A percentile compares a stretch with the other conserved stretches of the same genome.
These are phyloP conservation scores for Podotricha telesiphe DNA, from an alignment of 2,888 invertebrate genomes.

Conservation along the genomic window DNA sequence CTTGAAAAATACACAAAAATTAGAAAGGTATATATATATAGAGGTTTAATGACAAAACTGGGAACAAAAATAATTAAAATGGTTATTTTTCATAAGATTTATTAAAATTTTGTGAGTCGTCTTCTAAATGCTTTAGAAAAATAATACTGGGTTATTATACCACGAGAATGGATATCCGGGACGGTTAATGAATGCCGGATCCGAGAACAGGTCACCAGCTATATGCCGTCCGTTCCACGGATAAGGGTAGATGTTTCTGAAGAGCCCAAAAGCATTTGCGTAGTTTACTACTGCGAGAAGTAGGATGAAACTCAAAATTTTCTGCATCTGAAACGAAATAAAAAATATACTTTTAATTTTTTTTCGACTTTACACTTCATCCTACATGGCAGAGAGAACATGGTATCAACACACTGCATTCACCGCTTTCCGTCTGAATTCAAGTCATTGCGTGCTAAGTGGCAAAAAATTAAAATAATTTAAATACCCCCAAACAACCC, in stretches of 20 bases:
- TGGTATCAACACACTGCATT: too few relatives aligned
- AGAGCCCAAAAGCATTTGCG: neutral
- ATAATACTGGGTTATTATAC: neutral
- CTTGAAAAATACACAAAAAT: too few relatives aligned
- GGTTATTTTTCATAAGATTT: neutral
- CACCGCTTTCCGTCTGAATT: too few relatives aligned
- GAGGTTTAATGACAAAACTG: neutral
- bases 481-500: too few relatives aligned
- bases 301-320: neutral
- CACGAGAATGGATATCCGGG: conserved; percentile 10
- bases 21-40: too few relatives aligned
- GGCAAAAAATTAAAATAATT: too few relatives aligned
- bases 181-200: conserved; percentile 1
- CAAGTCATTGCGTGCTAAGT: too few relatives aligned
- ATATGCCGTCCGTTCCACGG: conserved; percentile 1
- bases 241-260: conserved; percentile 6
- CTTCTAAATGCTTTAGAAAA: neutral
- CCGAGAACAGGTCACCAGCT: conserved; percentile 3
- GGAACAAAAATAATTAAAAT: neutral
- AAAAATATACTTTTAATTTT: neutral
- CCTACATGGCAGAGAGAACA: too few relatives aligned
- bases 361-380: too few relatives aligned
- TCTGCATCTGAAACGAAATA: conserved; percentile 1
- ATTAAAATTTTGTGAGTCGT: neutral
- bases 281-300: neutral